Percentiles rank a stretch among this genome's conserved stretches.
Evolutionary conservation across 2,797 vertebrate genomes (phyloP).

Genomic region (Botia almorhae): DNA sequence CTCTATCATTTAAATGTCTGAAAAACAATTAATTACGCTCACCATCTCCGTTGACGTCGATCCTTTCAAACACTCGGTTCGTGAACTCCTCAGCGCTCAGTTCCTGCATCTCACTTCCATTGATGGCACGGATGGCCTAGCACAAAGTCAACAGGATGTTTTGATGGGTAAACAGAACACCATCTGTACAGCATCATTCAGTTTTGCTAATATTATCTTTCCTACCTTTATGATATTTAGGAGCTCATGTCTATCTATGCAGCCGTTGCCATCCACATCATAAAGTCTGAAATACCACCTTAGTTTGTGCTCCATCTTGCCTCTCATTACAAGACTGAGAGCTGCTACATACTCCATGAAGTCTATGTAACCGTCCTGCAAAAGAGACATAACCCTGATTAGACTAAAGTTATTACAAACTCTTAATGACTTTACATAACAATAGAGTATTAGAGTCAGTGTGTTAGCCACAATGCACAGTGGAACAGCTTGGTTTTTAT

Average conservation of each 20-base stretch:
- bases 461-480: not conserved
- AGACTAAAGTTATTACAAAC: not conserved
- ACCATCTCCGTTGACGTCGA: constrained; percentile 91
- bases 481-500: too few relatives aligned
- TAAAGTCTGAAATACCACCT: constrained; percentile 95
- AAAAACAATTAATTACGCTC: constrained; percentile 60
- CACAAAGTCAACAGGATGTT: constrained; percentile 19
- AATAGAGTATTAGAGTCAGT: not conserved
- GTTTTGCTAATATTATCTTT: not conserved
- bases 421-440: too few relatives aligned
- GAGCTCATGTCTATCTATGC: constrained; percentile 89
- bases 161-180: not conserved
- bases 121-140: constrained; percentile 90
- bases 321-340: constrained; percentile 89
- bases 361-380: constrained; percentile 91
- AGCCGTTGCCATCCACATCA: constrained; percentile 91
- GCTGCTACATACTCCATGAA: constrained; percentile 94
- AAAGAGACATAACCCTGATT: not conserved
- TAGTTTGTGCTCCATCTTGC: constrained; percentile 94
- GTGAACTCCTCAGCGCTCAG: constrained; percentile 85
- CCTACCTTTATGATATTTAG: constrained; percentile 90
- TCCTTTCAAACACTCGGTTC: constrained; percentile 86
- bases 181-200: not conserved
- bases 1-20: too few relatives aligned
- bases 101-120: constrained; percentile 81